Evolutionary conservation across 2,888 invertebrate species (phyloP), one percentile per base, ranked within the genome.

Genomic region (Lochmaea capreae): DNA sequence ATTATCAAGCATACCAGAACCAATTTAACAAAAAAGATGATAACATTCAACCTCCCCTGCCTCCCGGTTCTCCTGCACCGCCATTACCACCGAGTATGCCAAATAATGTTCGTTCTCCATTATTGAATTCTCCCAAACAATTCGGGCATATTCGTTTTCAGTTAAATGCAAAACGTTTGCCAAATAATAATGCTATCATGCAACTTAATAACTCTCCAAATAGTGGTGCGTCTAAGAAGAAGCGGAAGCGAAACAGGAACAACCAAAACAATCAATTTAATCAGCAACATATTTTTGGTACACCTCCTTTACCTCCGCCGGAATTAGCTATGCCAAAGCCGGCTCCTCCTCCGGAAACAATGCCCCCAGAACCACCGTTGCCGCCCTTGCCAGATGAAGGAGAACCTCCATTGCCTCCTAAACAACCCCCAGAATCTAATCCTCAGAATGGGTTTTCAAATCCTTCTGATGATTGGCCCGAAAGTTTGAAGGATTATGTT

Each of bases 401-500:
- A 12, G 84, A 89, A 72, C 89, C 90, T 10, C 89, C 90, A 0
- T 87, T 90, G 70, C 81, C 83, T 8, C 72, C 79, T 18, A 72
- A 78, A 67, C 78, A 77, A n/a, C 72, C 70, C 9, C 67, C 67
- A 10, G 65, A 74, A 14, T 74, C 72, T 46, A 43, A 71, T 16
- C 49, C 78, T 75, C 76, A 83, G 42, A 72, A 71, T 42, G 76
- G 72, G 33, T 57, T 65, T 18, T 88, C 88, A 78, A 90, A 89
- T 81, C 90, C 92, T 5, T 90, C 91, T 12, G 93, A 92, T 79
- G 90, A 92, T 66, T 95, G 94, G 94, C 95, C 95, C 1, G 92
- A 93, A 77, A 92, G 93, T 79, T 88, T 95, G 63, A 93, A 94
- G 86, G 92, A 94, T 81, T 99, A 97, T 88, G 97, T 98, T 16